Base-by-base conservation (phyloP, 2,113 vertebrate genomes). In the Argyrosomus japonicus region DNA sequence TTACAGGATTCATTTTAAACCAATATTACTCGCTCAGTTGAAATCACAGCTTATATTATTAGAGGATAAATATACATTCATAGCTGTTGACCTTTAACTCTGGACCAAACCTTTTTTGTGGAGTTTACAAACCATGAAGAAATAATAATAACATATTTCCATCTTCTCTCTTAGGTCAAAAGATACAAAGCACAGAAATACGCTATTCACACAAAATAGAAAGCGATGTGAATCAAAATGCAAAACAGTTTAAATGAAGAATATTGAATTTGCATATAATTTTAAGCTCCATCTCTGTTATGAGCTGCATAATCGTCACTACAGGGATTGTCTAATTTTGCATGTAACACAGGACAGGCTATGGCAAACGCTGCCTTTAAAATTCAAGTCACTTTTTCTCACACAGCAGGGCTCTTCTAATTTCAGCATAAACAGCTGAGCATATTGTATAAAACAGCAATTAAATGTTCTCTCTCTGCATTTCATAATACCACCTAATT, bases 241-340 rank as follows among this genome's bases (percentile, higher is more conserved):
- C 63, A 83, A 81, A 85, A 57, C 43, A 53, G 62, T 61, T 84
- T 63, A 65, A 73, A 79, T 77, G 32, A 77, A 69, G 36, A 84
- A 82, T 64, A 75, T 43, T 88, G 43, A 51, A 88, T 87, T 75
- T 74, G 64, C 62, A 77, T 83, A 57, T 86, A 3, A 77, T 85
- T 85, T 77, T 21, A 36, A 78, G 53, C 61, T 70, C 27, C 45
- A 23, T 87, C 51, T 75, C 40, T 68, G 51, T 75, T 73, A 76
- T 69, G 56, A 64, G 76, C 64, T 75, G 43, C 57, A 88, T 85
- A 88, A 87, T 87, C 19, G 25, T 57, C 27, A n/a, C 77, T 62
- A 50, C 64, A 61, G 53, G 72, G 60, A 74, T 73, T 27, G 57
- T 75, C 43, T 47, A 70, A 75, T 79, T 85, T 64, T 40, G 72